phyloP scores from a whole-genome alignment of 30 jellyfish, hydroid and myxozoan species.

The Clytia hemisphaerica region DNA sequence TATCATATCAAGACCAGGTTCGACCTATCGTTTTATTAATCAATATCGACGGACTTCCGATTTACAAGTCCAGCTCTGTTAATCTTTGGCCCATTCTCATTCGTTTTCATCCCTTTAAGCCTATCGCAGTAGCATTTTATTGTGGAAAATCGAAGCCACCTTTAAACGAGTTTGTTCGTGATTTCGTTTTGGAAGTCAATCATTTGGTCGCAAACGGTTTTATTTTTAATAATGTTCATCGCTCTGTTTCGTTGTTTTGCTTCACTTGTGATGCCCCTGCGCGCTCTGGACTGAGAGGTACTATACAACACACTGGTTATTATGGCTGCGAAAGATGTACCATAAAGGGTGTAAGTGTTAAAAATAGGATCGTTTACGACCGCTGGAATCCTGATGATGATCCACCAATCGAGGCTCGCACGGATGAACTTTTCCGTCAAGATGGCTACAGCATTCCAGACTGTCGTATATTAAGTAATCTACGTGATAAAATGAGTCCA shows the following conservation, averaged over 20 bases:
- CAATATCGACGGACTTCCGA: too few species aligned
- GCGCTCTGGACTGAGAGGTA: conserved; percentile 15
- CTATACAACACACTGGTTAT: conserved; percentile 8
- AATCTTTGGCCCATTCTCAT: not conserved
- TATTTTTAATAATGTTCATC: not conserved
- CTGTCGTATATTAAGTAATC: too few species aligned
- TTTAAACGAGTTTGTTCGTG: not conserved
- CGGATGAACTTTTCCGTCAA: too few species aligned
- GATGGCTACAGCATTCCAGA: too few species aligned
- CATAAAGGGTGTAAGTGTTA: conserved; percentile 3
- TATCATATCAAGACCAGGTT: not conserved
- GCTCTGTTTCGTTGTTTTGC: not conserved
- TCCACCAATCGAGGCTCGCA: too few species aligned
- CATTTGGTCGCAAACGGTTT: not conserved
- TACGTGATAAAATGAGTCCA: too few species aligned
- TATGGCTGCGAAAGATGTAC: conserved; percentile 31
- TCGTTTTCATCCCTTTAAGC: not conserved
- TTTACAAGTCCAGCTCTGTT: not conserved
- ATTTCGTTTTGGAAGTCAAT: not conserved
- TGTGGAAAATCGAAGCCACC: conserved; percentile 7
- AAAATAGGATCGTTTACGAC: too few species aligned
- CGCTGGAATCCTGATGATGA: too few species aligned
- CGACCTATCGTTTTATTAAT: not conserved
- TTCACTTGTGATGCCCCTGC: not conserved
- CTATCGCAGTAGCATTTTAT: conserved; percentile 3